These are phyloP conservation scores for Chloropsis cyanopogon DNA, from an alignment of 2,113 vertebrate genomes.

Conservation along the genomic window DNA sequence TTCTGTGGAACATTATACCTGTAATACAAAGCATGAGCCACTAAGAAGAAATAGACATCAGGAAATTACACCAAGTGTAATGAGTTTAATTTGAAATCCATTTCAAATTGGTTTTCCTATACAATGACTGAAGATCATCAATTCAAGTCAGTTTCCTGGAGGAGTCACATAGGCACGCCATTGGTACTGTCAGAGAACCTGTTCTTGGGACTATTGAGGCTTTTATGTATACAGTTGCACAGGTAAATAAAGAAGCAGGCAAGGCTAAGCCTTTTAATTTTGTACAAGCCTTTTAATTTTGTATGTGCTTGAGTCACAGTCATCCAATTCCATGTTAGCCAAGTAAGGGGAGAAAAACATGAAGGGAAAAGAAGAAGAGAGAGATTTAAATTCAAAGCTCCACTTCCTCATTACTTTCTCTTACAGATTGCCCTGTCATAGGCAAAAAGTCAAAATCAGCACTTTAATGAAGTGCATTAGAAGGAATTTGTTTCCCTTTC, in stretches of 20 bases:
- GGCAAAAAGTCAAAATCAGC: constrained; percentile 61
- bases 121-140: not conserved
- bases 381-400: not conserved
- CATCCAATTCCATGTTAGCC: not conserved
- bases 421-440: constrained; percentile 29
- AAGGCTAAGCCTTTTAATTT: not conserved
- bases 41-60: not conserved
- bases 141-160: not conserved
- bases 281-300: not conserved
- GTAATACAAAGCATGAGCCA: not conserved
- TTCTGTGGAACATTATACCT: not conserved
- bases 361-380: not conserved
- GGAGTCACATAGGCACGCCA: not conserved
- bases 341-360: not conserved
- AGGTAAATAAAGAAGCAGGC: not conserved
- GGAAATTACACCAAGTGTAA: not conserved
- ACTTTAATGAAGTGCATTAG: constrained; percentile 23
- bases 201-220: not conserved
- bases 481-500: not conserved
- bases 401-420: not conserved
- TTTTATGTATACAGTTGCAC: not conserved
- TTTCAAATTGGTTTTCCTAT: not conserved
- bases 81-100: not conserved
- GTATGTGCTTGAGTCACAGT: not conserved
- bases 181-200: not conserved